Evolutionary conservation across 2,797 vertebrate genomes (phyloP), one percentile per base, ranked within the genome.

Genomic region (Leuciscus waleckii): DNA sequence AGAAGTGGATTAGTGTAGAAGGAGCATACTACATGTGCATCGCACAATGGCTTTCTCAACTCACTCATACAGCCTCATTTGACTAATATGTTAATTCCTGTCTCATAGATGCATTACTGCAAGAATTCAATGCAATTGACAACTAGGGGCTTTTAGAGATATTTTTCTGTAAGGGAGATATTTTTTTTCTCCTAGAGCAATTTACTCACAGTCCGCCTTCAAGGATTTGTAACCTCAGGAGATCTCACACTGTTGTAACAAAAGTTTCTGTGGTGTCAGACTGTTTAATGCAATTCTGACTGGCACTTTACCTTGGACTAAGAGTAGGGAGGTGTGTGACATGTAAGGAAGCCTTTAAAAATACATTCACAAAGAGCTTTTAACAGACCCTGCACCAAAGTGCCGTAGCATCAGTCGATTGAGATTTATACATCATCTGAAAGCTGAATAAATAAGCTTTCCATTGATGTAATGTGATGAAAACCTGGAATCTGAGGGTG

Each of bases 211-310:
- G 88, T 88, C 86, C 89, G 88, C 89, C 81, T 88, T 86, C 85
- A 77, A 91, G 58, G 46, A 79, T 80, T 46, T 81, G 87, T 88
- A 85, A 70, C 86, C 89, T 87, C 82, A 61, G 9, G 90, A 90
- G 69, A 91, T 81, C 56, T 87, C 81, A 80, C 91, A 83, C 69
- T 85, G 74, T 89, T 89, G 85, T 74, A 90, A 91, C 87, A 91
- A 88, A 93, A 91, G 88, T 89, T 92, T 91, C 87, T 71, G 71
- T 79, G 58, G 46, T 89, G 84, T 91, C 88, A 91, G 83, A 76
- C 76, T 88, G 81, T 83, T 84, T 87, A 90, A 90, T 88, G 82
- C 77, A 81, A 90, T 89, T 74, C 79, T 84, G 83, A 79, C 83
- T 89, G 83, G 80, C 86, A 78, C 85, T 88, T 85, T 88, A 81